Base-by-base conservation (phyloP, 2,797 vertebrate genomes). In the Labroides dimidiatus region DNA sequence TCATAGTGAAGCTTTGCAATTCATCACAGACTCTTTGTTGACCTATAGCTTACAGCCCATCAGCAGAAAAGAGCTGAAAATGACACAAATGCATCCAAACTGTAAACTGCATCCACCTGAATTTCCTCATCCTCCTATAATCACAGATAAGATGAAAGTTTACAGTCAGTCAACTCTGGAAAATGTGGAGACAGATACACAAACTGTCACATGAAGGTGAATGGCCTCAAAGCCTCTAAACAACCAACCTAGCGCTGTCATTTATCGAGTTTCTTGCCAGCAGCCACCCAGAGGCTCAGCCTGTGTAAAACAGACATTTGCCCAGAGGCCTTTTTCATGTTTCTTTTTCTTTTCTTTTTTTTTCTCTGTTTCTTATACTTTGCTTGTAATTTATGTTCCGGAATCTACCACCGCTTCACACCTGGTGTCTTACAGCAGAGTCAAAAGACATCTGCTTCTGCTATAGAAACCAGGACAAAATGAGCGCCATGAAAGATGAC, bases 301-400 rank as follows among this genome's bases (percentile, higher is more conserved):
- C 86, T 93, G 90, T 94, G 91, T 94, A 92, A 94, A 93, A 94
- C 90, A 94, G 89, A 92, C 89, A 92, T 92, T 92, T 94, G 91
- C 92, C 94, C 85, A 84, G 78, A 89, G 93, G 93, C 87, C 77
- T 55, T 91, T 90, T 85, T 67, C 74, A 75, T 86, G 76, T 84
- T 82, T 86, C 78, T 45, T 77, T 81, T 84, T 71, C 81, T 85
- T 75, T 80, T n/a, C n/a, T n/a, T n/a, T 84, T 82, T 86, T 78
- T 45, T 77, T 81, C 84, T 71, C 81, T 85, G 74, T 80, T 73
- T 73, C 80, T 81, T 64, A 33, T n/a, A n/a, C 17, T 57, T 77
- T 78, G 77, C 77, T 77, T 86, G 80, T 84, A 87, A 84, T 80
- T 85, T 80, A 87, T 80, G 82, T 84, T 91, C 78, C 89, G 44